phyloP scores from a whole-genome alignment of 1,140 invertebrate species.

The Nephotettix cincticeps region DNA sequence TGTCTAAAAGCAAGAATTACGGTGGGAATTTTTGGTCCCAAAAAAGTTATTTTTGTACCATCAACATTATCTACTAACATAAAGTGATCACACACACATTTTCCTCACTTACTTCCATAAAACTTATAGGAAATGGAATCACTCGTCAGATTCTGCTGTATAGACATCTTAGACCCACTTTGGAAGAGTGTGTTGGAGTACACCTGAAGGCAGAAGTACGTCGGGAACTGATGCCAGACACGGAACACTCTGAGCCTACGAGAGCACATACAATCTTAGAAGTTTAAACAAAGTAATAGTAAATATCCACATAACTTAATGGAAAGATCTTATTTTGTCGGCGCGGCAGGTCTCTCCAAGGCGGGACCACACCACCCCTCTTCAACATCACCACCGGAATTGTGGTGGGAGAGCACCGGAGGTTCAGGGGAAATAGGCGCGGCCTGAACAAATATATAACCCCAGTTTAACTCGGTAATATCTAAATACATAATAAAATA shows the following conservation, averaged over 20 bases:
- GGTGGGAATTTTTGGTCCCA: too few species aligned
- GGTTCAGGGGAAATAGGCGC: too few species aligned
- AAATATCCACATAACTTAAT: not conserved
- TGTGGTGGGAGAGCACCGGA: not conserved
- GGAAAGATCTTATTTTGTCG: not conserved
- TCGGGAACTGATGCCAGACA: constrained; percentile 11
- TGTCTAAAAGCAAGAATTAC: too few species aligned
- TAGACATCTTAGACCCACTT: not conserved
- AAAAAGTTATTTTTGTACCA: too few species aligned
- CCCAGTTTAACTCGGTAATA: too few species aligned
- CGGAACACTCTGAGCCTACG: not conserved
- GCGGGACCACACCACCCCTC: not conserved
- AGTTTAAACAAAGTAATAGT: too few species aligned
- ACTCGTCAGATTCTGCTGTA: not conserved
- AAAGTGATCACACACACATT: too few species aligned
- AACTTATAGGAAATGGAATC: not conserved
- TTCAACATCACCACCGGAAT: not conserved
- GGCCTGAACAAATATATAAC: too few species aligned
- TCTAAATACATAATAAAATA: too few species aligned
- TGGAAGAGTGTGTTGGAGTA: constrained; percentile 1
- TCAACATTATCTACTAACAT: too few species aligned
- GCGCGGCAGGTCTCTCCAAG: not conserved
- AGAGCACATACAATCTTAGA: not conserved
- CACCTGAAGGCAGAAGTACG: constrained; percentile 5
- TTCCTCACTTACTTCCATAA: constrained; percentile 14